These are phyloP conservation scores for Apantesis nais DNA, from an alignment of 2,888 invertebrate genomes.

Conservation along the genomic window DNA sequence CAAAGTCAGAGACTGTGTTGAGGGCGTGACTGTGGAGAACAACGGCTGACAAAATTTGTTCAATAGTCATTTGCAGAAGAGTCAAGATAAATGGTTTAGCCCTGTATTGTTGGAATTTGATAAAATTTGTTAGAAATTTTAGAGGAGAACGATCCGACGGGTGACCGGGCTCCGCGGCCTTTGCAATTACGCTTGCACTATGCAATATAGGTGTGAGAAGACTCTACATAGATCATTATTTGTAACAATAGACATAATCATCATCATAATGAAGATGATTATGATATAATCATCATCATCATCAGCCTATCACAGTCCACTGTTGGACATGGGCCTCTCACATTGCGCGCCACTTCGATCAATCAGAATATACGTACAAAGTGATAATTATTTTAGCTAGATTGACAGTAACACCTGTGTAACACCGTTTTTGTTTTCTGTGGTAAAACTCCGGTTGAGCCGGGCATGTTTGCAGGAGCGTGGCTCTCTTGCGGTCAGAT, in stretches of 20 bases:
- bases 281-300: too few species aligned
- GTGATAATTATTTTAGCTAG: not conserved
- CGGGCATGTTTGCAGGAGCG: too few species aligned
- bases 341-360: too few species aligned
- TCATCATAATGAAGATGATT: too few species aligned
- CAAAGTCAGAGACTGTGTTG: slow-evolving; percentile 49
- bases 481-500: too few species aligned
- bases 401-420: too few species aligned
- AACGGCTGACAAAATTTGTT: slow-evolving; percentile 17
- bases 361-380: not conserved
- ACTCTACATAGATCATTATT: not conserved
- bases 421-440: too few species aligned
- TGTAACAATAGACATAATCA: too few species aligned
- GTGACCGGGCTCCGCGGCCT: not conserved
- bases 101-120: not conserved
- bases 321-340: too few species aligned
- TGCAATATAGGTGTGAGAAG: too few species aligned
- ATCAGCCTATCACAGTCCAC: too few species aligned
- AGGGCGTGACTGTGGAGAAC: slow-evolving; percentile 13
- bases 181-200: not conserved
- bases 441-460: too few species aligned
- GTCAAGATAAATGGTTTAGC: slow-evolving; percentile 1
- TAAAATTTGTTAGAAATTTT: slow-evolving; percentile 2
- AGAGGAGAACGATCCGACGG: not conserved
- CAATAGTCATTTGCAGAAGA: slow-evolving; percentile 3